phyloP scores from a whole-genome alignment of 1,140 invertebrate genomes.

The Triops cancriformis region DNA sequence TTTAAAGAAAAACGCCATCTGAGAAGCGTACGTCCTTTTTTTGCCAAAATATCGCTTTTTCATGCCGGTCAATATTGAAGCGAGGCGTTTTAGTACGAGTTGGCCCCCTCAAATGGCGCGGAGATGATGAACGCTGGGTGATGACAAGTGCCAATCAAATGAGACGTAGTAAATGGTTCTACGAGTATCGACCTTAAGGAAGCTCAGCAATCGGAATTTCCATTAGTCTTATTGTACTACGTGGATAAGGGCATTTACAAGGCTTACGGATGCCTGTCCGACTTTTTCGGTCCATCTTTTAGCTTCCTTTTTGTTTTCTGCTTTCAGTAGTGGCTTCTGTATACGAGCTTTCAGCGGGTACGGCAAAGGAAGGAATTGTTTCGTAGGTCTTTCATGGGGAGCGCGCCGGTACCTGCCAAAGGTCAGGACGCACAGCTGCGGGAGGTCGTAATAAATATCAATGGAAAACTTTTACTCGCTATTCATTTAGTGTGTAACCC shows the following conservation, averaged over 20 bases:
- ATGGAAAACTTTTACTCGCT: no score
- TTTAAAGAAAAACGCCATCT: no score
- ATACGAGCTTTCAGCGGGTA: neutral
- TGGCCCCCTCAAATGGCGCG: neutral
- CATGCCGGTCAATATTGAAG: no score
- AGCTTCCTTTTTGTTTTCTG: neutral
- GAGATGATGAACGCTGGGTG: neutral
- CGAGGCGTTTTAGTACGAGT: neutral
- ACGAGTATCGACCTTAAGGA: neutral
- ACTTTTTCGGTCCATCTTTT: neutral
- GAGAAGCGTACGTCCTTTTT: no score
- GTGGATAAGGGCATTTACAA: neutral
- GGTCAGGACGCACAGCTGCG: no score
- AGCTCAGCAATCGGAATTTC: conserved; percentile 6
- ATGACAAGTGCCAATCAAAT: neutral
- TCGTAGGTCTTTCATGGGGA: no score
- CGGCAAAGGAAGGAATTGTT: neutral
- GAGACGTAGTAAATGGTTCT: neutral
- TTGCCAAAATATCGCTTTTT: no score
- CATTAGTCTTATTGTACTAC: conserved; percentile 2
- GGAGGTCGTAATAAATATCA: no score
- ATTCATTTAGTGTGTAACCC: no score
- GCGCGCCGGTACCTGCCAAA: no score
- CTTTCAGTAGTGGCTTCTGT: neutral
- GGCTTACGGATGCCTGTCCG: neutral